Evolutionary conservation across 2,113 vertebrate genomes (phyloP), one percentile per base, ranked within the genome.

Genomic region (Ptilorrhoa leucosticta): DNA sequence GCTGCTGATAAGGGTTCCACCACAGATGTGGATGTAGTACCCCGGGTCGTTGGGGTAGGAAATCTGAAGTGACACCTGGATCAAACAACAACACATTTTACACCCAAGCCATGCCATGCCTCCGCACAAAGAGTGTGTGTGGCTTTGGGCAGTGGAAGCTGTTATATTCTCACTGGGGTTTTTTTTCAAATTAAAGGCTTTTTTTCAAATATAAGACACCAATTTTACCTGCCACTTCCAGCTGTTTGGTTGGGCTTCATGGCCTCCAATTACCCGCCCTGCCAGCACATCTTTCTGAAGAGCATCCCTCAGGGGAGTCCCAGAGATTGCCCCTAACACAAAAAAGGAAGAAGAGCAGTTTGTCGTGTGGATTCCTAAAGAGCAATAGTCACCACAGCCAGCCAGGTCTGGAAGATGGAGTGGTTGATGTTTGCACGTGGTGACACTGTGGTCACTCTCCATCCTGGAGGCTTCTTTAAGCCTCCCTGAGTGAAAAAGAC

Each of bases 221-320:
- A 73, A 44, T 58, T 39, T 48, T 96, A 98, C 98, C 98, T 98
- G 98, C 97, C 98, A 98, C 66, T 85, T 97, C 97, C 98, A 98
- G 80, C 57, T 78, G 63, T 98, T 93, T 22, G 81, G 96, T 18
- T n/a, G 1, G 9, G 97, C 96, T 75, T 98, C 35, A 0, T 35
- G 44, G 37, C 97, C 98, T 60, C 97, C 98, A 54, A 95, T 96
- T 44, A 98, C 96, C 89, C 95, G 10, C 20, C 87, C 75, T 2
- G 33, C 20, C 73, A 78, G 73, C 21, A 12, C 51, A 39, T 92
- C 75, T 63, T 95, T 93, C 70, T 96, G 81, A 77, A 96, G 94
- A 21, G 26, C 79, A 51, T 77, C 66, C n/a, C 17, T 50, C 14
- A 91, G 64, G 21, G 60, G 51, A 37, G 37, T 84, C 68, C 50